Base-by-base conservation (phyloP, 1,140 invertebrate species). In the Drosophila dunni region DNA sequence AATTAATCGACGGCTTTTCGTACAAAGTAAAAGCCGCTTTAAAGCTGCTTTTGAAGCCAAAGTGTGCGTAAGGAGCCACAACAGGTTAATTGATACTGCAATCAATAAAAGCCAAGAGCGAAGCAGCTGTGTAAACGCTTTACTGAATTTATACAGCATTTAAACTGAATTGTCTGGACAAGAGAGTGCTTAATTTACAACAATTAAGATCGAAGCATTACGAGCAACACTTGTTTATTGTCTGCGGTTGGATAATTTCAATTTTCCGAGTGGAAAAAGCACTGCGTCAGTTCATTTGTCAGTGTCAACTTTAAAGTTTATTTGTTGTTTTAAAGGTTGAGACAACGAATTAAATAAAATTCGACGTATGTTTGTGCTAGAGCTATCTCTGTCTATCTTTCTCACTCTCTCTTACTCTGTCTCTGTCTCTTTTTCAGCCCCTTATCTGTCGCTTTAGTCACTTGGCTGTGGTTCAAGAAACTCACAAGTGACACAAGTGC, bases 401-500 rank as follows among this genome's bases (percentile, higher is more conserved):
- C 15, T 51, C 8, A 17, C 6, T 17, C n/a, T 13, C 44, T 9
- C 11, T 13, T 10, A 10, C 34, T 33, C 11, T n/a, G 1, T 48
- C 48, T 45, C 66, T 33, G 29, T 44, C 36, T 13, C 13, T 24
- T 44, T n/a, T 42, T 54, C 11, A 17, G 3, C 40, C 9, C 48
- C 15, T 66, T 53, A 63, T 58, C 63, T 64, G 61, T 38, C 44
- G 73, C 58, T 58, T 46, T 68, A 58, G 63, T 67, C 68, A 65
- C 76, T 89, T 89, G 84, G 84, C 85, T 81, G 80, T 66, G 84
- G 85, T 89, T 89, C 81, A 90, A 89, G 78, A 84, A 89, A 89
- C 78, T 84, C 85, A 73, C 85, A 90, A 90, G 83, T 79, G 82
- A 86, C 83, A 86, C 82, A 56, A 56, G 80, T 88, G 78, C 80